These are phyloP conservation scores for Drosophila rubida DNA, from an alignment of 2,888 invertebrate genomes.

Conservation along the genomic window DNA sequence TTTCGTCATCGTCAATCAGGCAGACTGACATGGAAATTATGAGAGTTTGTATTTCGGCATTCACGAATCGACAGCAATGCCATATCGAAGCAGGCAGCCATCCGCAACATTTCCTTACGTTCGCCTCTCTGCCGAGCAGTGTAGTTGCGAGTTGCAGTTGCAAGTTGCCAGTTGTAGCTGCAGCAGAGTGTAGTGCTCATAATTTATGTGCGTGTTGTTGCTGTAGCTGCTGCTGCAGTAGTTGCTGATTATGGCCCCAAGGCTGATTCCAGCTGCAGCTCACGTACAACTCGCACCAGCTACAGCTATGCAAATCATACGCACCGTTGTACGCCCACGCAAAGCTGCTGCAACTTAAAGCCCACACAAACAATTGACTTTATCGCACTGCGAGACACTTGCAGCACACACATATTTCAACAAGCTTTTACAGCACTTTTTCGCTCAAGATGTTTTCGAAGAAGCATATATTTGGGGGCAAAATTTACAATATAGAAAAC, in stretches of 20 bases:
- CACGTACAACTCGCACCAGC: slow-evolving; percentile 46
- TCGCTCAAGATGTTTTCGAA: neutral
- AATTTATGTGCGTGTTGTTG: slow-evolving; percentile 54
- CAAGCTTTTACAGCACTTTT: neutral
- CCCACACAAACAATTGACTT: slow-evolving; percentile 12
- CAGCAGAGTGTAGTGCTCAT: slow-evolving; percentile 39
- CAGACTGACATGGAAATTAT: slow-evolving; percentile 67
- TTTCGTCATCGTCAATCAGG: slow-evolving; percentile 64
- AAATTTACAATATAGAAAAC: too few relatives aligned
- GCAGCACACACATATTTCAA: neutral
- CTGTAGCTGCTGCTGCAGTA: slow-evolving; percentile 11
- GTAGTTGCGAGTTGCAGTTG: neutral
- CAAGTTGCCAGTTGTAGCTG: slow-evolving; percentile 4
- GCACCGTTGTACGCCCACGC: slow-evolving; percentile 36
- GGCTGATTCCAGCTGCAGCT: slow-evolving; percentile 54
- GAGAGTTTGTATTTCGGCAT: slow-evolving; percentile 69
- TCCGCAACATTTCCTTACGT: slow-evolving; percentile 16
- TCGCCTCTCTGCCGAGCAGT: slow-evolving; percentile 6
- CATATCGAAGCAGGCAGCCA: slow-evolving; percentile 25
- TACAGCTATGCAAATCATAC: slow-evolving; percentile 51
- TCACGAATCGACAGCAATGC: slow-evolving; percentile 53
- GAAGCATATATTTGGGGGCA: too few relatives aligned
- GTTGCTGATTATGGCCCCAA: slow-evolving; percentile 60
- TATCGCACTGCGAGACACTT: neutral
- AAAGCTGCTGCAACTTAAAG: slow-evolving; percentile 33